Evolutionary conservation across 2,797 vertebrate species (phyloP), one percentile per base, ranked within the genome.

Genomic region (Xenopus petersii): DNA sequence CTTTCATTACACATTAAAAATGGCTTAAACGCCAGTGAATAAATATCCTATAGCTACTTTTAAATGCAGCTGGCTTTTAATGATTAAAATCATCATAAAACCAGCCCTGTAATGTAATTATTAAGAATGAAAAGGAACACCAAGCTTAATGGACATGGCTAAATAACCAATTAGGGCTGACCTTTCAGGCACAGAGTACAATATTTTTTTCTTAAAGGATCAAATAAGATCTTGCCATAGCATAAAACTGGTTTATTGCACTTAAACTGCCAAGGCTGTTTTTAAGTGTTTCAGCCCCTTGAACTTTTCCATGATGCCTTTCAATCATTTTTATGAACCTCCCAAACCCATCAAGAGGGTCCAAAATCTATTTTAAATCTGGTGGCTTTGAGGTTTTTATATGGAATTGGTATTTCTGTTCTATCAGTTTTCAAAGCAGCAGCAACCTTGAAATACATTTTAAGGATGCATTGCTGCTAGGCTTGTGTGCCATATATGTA

Each of bases 11-110:
- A 48, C 30, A 67, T 64, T 49, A 64, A 36, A 60, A 68, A 68
- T 71, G 70, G 59, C 72, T 63, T 78, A 69, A 63, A 70, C 51
- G 67, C 60, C 26, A 65, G 58, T 56, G 66, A 74, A 64, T 78
- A 79, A 79, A 65, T 74, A 79, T 65, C 76, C 67, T n/a, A n/a
- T 69, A 61, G 76, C 76, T 58, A 65, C 42, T 30, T 70, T 56
- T 73, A 73, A 55, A 69, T 42, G 71, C 61, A 60, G 60, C 71
- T 78, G 66, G 66, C 16, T 69, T 74, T 61, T 26, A 9, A 36
- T 66, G 67, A 79, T 78, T 73, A 78, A 69, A 73, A 73, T 48
- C 67, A 68, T 70, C 71, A 70, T 79, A 79, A 70, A 79, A 74
- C 42, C 11, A 16, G 66, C 33, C 30, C 42, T 70, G 76, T 79